Conservation (phyloP, 2,113 vertebrate genomes). For the Callaeas wilsoni region DNA sequence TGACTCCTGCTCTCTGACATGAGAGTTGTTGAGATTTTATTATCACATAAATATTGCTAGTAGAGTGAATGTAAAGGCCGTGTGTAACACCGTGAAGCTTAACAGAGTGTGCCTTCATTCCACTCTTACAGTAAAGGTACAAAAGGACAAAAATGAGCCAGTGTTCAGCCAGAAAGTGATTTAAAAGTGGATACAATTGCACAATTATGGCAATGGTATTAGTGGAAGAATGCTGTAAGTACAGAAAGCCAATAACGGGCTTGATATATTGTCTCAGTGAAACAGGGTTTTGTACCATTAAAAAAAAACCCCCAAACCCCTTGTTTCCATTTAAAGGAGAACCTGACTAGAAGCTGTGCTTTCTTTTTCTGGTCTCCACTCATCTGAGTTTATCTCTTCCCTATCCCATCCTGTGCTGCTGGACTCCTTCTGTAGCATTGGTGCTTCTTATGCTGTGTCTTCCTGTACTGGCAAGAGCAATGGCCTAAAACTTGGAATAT, state of each 20-base stretch:
- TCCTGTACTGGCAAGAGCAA: background rate
- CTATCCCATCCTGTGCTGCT: background rate
- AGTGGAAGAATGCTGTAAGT: background rate
- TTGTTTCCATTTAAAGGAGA: background rate
- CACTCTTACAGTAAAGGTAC: background rate
- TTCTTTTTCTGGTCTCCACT: background rate
- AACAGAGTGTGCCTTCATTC: background rate
- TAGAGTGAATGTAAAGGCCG: background rate
- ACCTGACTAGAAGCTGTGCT: background rate
- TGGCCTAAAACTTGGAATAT: background rate
- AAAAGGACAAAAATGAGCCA: background rate
- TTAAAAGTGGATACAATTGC: background rate
- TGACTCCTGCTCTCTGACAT: background rate
- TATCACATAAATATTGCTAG: background rate
- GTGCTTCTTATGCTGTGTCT: background rate
- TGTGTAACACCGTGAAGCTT: background rate
- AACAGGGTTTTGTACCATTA: background rate
- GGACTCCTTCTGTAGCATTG: background rate
- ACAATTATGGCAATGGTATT: background rate
- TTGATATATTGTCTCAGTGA: background rate
- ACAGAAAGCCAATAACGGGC: background rate
- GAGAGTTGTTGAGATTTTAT: background rate
- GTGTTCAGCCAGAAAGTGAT: background rate
- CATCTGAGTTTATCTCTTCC: background rate
- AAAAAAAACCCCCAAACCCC: background rate